Evolutionary conservation across 2,797 vertebrate genomes (phyloP).

Genomic region (Sebastes baramenuke): DNA sequence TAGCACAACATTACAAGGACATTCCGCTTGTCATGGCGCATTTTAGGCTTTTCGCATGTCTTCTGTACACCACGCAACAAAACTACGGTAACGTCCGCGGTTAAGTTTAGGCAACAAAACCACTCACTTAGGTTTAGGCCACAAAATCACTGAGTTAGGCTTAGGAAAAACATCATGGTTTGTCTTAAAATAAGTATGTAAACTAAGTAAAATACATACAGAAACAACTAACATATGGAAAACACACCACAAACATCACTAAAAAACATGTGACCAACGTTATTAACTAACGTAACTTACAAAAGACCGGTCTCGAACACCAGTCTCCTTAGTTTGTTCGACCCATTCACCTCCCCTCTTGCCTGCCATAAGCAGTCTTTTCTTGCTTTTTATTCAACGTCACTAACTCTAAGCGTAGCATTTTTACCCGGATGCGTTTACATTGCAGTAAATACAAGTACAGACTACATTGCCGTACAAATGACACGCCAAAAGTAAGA

Average conservation of each 20-base stretch:
- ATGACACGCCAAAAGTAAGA: neutral
- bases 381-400: too few relatives aligned
- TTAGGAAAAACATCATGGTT: neutral
- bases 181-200: neutral
- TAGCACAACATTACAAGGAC: neutral
- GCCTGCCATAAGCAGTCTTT: too few relatives aligned
- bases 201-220: neutral
- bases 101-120: too few relatives aligned
- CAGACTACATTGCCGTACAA: neutral
- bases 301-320: too few relatives aligned
- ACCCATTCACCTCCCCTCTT: too few relatives aligned
- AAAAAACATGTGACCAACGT: neutral
- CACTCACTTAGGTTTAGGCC: too few relatives aligned
- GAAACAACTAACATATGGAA: neutral
- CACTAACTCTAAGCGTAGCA: too few relatives aligned
- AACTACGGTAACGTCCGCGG: too few relatives aligned
- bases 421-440: neutral
- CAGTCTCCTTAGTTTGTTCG: too few relatives aligned
- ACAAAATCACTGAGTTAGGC: too few relatives aligned
- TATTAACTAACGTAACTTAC: neutral
- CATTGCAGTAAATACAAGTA: neutral
- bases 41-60: neutral
- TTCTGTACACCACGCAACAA: too few relatives aligned
- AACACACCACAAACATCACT: neutral
- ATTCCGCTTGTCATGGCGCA: neutral